Evolutionary conservation across 37 sponge, comb jelly and placozoan genomes (phyloP), one percentile per base, ranked within the genome.

Genomic region (Chondrilla cf. caribensis): DNA sequence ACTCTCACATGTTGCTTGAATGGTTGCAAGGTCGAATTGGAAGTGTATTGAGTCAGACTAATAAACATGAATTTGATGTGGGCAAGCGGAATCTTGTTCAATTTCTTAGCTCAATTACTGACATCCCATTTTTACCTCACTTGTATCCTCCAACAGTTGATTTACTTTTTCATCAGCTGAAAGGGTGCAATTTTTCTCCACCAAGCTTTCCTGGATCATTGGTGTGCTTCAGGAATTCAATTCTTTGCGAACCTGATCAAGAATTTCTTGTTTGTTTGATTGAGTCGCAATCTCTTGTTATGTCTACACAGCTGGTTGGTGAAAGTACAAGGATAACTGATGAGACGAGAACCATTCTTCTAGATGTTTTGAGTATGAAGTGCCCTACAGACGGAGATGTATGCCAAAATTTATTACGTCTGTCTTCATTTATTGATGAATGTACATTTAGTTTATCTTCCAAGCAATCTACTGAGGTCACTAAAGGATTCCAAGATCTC

Each of bases 231-330:
- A 8, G 35, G 29, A 29, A 67, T 29, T 9, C 68, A 1, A 18
- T 67, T 17, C 35, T 67, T 33, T 67, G 68, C 29, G 68, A 67
- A 67, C 35, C 68, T 33, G 68, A 67, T 67, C 35, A 67, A 29
- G 35, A 28, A 67, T 33, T 17, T 8, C 35, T 67, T 18, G 68
- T 67, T 7, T 67, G 68, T 4, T 33, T 67, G 6, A 47, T n/a
- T n/a, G n/a, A 6, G 32, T 31, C 17, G 32, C 24, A 67, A n/a
- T 3, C 2, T 3, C 33, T 33, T 29, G 33, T 67, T 67, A 17
- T 31, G 2, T 17, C 17, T 31, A 1, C 1, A 33, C 35, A 7
- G 29, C 29, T 67, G 68, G 31, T 67, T 28, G 68, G 68, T 33
- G 4, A 33, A 1, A 17, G 29, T 33, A 7, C 4, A 33, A 6